Conservation (phyloP, 2,888 invertebrate species). For the Drosophila mercatorum region DNA sequence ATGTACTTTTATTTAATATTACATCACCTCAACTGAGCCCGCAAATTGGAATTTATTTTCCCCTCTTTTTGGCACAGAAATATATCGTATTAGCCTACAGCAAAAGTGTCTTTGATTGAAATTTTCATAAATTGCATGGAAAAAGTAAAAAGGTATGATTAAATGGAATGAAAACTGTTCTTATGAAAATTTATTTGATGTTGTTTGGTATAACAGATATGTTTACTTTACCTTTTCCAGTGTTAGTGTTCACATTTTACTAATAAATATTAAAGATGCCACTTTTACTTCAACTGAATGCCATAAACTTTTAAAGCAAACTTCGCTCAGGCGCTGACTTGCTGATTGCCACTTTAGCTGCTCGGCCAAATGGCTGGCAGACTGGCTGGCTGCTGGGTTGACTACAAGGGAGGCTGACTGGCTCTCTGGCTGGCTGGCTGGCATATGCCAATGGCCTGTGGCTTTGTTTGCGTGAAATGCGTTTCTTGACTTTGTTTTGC, state of each 20-base stretch:
- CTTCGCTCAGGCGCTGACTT: constrained; percentile 32
- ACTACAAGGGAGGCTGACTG: constrained; percentile 4
- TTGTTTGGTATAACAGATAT: no score
- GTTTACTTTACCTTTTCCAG: no score
- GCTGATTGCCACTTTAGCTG: constrained; percentile 41
- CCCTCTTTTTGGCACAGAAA: no score
- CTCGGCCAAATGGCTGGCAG: constrained; percentile 26
- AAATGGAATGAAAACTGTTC: background rate
- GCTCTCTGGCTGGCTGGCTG: constrained; percentile 5
- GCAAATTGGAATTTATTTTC: no score
- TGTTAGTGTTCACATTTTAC: no score
- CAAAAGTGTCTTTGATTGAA: background rate
- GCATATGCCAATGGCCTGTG: constrained; percentile 72
- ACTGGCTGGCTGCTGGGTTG: constrained; percentile 4
- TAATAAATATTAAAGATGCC: no score
- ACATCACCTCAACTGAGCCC: background rate
- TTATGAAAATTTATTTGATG: no score
- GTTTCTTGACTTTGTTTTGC: constrained; percentile 55
- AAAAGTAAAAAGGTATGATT: background rate
- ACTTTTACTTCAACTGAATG: background rate
- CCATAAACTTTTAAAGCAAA: constrained; percentile 24
- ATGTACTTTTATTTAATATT: background rate
- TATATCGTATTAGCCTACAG: background rate
- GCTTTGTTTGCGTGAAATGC: constrained; percentile 70
- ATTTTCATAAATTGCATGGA: background rate